A percentile compares a stretch with the other conserved stretches of the same genome.
These are phyloP conservation scores for Clinocottus analis DNA, from an alignment of 2,113 vertebrate genomes.

Conservation along the genomic window DNA sequence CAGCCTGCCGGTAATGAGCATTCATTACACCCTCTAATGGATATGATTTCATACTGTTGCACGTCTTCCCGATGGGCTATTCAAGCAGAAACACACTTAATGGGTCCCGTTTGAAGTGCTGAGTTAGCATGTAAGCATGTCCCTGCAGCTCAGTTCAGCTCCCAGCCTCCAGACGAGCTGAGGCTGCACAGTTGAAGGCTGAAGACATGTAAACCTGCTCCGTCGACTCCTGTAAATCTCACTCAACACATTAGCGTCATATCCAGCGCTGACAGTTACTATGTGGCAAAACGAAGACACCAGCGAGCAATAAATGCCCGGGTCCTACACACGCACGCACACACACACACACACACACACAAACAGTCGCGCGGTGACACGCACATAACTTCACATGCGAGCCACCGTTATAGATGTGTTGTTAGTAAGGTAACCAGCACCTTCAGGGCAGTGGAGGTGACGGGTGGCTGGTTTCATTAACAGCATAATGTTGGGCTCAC, in stretches of 20 bases:
- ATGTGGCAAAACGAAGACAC: slow-evolving; percentile 42
- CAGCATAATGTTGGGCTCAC: background rate
- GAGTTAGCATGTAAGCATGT: slow-evolving; percentile 53
- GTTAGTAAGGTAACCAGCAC: slow-evolving; percentile 24
- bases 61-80: slow-evolving; percentile 34
- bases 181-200: slow-evolving; percentile 1
- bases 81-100: slow-evolving; percentile 40
- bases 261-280: slow-evolving; percentile 41
- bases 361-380: slow-evolving; percentile 1
- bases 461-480: slow-evolving; percentile 31
- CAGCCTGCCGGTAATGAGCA: slow-evolving; percentile 39
- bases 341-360: slow-evolving; percentile 22
- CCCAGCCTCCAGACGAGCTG: slow-evolving; percentile 29
- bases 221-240: slow-evolving; percentile 46
- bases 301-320: background rate
- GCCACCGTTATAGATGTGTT: background rate
- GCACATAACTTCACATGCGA: background rate
- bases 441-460: slow-evolving; percentile 43
- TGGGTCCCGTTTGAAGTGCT: slow-evolving; percentile 40
- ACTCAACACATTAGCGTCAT: slow-evolving; percentile 46
- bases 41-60: slow-evolving; percentile 50
- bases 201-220: background rate
- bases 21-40: slow-evolving; percentile 60
- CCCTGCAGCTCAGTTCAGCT: slow-evolving; percentile 31
- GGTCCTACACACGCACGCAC: slow-evolving; percentile 25